Evolutionary conservation across 2,113 vertebrate genomes (phyloP).

Genomic region (Myotis davidii): DNA sequence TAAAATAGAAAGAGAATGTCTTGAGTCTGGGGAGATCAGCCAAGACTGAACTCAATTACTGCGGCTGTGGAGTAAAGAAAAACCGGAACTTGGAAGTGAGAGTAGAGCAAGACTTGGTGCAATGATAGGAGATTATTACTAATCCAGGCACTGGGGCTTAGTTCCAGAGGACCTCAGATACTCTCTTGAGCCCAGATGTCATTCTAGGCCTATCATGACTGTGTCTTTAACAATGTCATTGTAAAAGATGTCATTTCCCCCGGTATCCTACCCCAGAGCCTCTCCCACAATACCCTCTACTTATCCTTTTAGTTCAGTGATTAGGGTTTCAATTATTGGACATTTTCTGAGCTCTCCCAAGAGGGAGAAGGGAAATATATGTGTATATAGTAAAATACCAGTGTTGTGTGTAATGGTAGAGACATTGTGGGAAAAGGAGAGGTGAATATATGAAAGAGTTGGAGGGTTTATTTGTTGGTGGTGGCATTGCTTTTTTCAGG

Average conservation of each 20-base stretch:
- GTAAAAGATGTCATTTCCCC: neutral
- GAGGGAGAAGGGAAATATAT: neutral
- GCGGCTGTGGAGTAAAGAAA: neutral
- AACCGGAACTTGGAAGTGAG: neutral
- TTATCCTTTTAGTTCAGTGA: neutral
- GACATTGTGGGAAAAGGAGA: neutral
- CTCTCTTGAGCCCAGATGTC: rapidly evolving
- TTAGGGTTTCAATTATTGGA: neutral
- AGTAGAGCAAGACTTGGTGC: neutral
- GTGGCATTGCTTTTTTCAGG: neutral
- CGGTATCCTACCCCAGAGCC: neutral
- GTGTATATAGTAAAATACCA: neutral
- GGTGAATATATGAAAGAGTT: neutral
- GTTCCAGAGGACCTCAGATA: neutral
- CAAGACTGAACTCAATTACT: neutral
- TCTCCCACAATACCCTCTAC: neutral
- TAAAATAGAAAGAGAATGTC: neutral
- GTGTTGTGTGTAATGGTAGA: neutral
- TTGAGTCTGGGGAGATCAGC: neutral
- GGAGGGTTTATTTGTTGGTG: neutral
- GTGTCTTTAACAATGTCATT: neutral
- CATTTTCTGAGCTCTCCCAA: neutral
- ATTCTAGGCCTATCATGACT: neutral
- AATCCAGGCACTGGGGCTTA: neutral
- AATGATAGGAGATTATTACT: neutral